Percentiles rank a stretch among this genome's conserved stretches.
phyloP scores from a whole-genome alignment of 2,797 vertebrate genomes.

The Macroramphosus scolopax region DNA sequence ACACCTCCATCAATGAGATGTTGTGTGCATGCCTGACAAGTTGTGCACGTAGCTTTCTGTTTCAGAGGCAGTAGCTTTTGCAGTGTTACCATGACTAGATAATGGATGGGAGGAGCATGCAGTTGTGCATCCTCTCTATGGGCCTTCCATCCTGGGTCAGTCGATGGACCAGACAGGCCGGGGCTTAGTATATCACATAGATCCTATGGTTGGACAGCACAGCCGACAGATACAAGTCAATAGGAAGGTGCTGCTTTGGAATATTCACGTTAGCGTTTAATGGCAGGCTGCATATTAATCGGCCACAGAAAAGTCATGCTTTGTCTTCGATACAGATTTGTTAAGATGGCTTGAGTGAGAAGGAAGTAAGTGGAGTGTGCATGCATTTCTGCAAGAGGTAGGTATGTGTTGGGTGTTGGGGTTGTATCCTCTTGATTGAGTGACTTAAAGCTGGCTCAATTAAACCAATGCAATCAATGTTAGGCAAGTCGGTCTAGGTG shows the following conservation, averaged over 20 bases:
- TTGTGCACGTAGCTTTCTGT: conserved; percentile 21
- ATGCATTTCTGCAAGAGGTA: too few relatives aligned
- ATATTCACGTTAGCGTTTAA: conserved; percentile 64
- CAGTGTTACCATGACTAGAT: conserved; percentile 48
- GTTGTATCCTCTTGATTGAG: conserved; percentile 31
- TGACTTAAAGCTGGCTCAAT: too few relatives aligned
- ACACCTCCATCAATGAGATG: conserved; percentile 53
- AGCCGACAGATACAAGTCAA: conserved; percentile 67
- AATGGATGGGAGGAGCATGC: conserved; percentile 76
- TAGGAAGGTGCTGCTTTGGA: conserved; percentile 63
- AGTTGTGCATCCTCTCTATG: conserved; percentile 70
- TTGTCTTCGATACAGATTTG: conserved; percentile 20
- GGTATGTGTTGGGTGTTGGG: conserved; percentile 11
- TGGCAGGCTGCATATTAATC: conserved; percentile 56
- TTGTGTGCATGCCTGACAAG: conserved; percentile 54
- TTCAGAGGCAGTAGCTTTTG: conserved; percentile 18
- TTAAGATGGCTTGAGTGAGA: conserved; percentile 13
- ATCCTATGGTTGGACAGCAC: conserved; percentile 51
- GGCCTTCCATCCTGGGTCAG: conserved; percentile 66
- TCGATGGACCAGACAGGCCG: conserved; percentile 71
- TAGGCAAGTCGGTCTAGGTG: conserved; percentile 26
- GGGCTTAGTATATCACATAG: conserved; percentile 69
- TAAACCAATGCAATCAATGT: conserved; percentile 43
- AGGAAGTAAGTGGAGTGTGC: conserved; percentile 2
- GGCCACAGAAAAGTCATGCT: conserved; percentile 15